A percentile compares a stretch with the other conserved stretches of the same genome.
Conservation (phyloP, 2,888 invertebrate species). For the Hetaerina titia region DNA sequence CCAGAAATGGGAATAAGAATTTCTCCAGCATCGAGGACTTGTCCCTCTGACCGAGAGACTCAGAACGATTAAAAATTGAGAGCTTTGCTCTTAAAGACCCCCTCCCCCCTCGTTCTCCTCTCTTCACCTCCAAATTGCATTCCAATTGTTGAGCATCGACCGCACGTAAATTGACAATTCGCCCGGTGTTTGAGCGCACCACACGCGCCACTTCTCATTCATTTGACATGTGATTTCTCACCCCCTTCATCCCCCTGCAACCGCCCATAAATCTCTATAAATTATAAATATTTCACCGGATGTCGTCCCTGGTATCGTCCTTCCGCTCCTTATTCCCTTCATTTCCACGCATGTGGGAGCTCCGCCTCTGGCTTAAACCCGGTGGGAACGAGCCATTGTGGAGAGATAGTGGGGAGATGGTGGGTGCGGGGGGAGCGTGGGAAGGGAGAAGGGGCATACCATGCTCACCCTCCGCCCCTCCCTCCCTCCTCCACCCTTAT, state of each 20-base stretch:
- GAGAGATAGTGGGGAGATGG: too few relatives aligned
- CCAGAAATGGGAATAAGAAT: not conserved
- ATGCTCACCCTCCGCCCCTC: not conserved
- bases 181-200: not conserved
- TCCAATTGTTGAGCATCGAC: not conserved
- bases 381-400: too few relatives aligned
- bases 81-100: not conserved
- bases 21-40: not conserved
- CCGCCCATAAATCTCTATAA: not conserved
- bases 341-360: not conserved
- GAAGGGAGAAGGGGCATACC: not conserved
- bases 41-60: not conserved
- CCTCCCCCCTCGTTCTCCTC: not conserved
- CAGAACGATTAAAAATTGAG: not conserved
- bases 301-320: not conserved
- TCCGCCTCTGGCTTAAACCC: not conserved
- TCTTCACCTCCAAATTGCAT: not conserved
- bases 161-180: not conserved
- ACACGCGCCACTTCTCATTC: not conserved
- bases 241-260: not conserved
- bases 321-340: not conserved
- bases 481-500: not conserved
- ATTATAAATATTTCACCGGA: constrained; percentile 27
- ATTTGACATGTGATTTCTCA: not conserved
- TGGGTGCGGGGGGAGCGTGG: not conserved